phyloP scores from a whole-genome alignment of 2,113 vertebrate genomes.

The Dasyurus viverrinus region DNA sequence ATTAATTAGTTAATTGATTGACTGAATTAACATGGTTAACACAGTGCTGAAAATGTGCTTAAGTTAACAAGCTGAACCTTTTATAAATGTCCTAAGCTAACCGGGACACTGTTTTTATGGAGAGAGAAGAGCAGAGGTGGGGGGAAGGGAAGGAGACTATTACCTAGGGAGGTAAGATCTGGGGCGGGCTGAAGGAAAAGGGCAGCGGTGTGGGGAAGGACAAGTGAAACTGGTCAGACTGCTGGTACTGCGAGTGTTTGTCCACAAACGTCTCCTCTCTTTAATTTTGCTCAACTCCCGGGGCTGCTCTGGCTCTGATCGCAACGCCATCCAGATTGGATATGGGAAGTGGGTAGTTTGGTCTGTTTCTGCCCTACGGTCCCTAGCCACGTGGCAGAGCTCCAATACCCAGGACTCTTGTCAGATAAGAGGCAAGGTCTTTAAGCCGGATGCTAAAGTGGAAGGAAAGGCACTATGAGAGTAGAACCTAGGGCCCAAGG shows the following conservation, averaged over 20 bases:
- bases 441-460: neutral
- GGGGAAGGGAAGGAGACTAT: neutral
- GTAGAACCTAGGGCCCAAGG: neutral
- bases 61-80: neutral
- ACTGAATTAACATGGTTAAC: neutral
- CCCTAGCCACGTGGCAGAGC: neutral
- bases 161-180: neutral
- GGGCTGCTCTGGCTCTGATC: neutral
- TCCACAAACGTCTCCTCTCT: neutral
- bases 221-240: neutral
- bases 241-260: neutral
- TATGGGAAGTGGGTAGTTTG: neutral
- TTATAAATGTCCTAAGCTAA: neutral
- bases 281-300: neutral
- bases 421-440: neutral
- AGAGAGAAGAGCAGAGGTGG: neutral
- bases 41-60: neutral
- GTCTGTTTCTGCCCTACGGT: neutral
- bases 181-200: neutral
- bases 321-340: neutral
- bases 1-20: neutral
- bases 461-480: neutral
- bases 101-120: neutral
- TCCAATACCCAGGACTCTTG: neutral
- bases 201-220: neutral